Base-by-base conservation (phyloP, 2,888 invertebrate species). In the Macrosiphum euphorbiae region DNA sequence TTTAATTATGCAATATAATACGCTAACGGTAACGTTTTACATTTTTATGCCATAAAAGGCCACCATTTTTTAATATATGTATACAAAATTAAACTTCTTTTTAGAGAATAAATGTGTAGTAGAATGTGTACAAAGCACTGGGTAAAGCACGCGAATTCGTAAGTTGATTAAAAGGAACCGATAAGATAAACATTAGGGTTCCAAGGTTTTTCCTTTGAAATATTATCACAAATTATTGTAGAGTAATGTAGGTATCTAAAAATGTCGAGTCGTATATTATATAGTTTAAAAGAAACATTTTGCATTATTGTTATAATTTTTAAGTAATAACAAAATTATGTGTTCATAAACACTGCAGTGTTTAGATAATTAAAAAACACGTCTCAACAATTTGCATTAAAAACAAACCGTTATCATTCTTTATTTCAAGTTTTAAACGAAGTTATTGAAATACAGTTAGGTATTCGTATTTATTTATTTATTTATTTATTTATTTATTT, bases 91-190 rank as follows among this genome's bases (percentile, higher is more conserved):
- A 47, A 24, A 86, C 11, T 86, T 86, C 26, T 85, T 4, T 26
- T 47, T 47, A 47, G 3, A 85, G 24, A 44, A 85, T 13, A 85
- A 86, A 47, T 7, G 47, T 86, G 16, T 47, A n/a, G 16, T n/a
- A n/a, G 28, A 86, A 28, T 86, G 86, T n/a, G 5, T 86, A 47
- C 7, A 28, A 86, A n/a, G 44, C 28, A 47, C 13, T 1, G 16
- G 5, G 28, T 47, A 47, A 86, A 86, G 5, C 47, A 86, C 28
- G 86, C 86, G 28, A 86, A 86, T 50, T 86, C 3, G 7, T 47
- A n/a, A 86, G 86, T 86, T 86, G 86, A 50, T 86, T n/a, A 86
- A 50, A 47, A 86, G 86, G 47, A 86, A 86, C 86, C 44, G 86
- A 86, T 86, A 86, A 86, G 47, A 44, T 86, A 85, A 44, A 85